Evolutionary conservation across 2,797 vertebrate species (phyloP).

Genomic region (Rhadinocentrus ornatus): DNA sequence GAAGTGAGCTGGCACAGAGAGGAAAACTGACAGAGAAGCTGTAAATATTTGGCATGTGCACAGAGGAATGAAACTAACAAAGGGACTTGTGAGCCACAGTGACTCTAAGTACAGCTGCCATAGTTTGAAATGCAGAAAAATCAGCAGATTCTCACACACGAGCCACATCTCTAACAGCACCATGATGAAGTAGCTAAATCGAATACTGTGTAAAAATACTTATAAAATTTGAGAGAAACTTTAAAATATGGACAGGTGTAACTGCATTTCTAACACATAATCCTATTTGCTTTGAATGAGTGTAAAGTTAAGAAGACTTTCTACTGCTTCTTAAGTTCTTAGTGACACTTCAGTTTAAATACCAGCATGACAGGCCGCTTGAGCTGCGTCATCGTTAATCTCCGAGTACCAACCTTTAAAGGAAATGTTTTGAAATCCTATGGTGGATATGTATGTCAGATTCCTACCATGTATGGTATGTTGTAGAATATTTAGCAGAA

Average conservation of each 20-base stretch:
- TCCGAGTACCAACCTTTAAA: neutral
- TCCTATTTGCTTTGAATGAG: constrained; percentile 16
- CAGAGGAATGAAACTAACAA: constrained; percentile 29
- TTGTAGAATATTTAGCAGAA: neutral
- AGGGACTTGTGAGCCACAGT: constrained; percentile 20
- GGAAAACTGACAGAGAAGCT: constrained; percentile 18
- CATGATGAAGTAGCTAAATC: constrained; percentile 2
- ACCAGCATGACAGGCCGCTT: neutral
- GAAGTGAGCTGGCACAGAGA: constrained; percentile 18
- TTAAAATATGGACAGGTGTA: constrained; percentile 1
- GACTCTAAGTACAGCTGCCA: constrained; percentile 14
- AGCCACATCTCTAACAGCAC: neutral
- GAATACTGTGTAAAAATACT: neutral
- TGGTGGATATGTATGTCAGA: neutral
- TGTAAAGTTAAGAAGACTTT: neutral
- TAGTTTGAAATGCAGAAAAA: constrained; percentile 4
- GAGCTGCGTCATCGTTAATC: neutral
- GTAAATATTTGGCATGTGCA: constrained; percentile 36
- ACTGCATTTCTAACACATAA: neutral
- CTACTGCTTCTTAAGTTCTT: neutral
- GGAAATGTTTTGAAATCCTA: neutral
- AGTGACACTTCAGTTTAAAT: neutral
- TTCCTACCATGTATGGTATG: neutral
- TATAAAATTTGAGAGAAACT: neutral
- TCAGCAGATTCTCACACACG: neutral